phyloP scores from a whole-genome alignment of 1,140 invertebrate genomes.

The Eupeodes corollae region DNA sequence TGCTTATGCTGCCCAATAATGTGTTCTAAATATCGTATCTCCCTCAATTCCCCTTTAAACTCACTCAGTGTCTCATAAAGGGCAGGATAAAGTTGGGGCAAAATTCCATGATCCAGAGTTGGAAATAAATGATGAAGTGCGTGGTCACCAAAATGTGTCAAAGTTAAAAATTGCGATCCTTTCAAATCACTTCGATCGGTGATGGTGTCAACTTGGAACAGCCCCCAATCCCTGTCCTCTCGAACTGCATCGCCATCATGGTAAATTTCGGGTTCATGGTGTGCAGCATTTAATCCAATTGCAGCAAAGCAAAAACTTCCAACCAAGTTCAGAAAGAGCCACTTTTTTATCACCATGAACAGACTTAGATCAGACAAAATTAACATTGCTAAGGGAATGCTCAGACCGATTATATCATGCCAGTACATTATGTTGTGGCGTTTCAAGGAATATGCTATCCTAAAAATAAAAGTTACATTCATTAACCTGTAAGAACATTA shows the following conservation, averaged over 20 bases:
- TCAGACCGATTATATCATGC: slow-evolving; percentile 40
- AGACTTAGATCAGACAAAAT: slow-evolving; percentile 20
- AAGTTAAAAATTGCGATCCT: slow-evolving; percentile 50
- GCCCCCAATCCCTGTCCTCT: slow-evolving; percentile 60
- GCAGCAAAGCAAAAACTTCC: slow-evolving; percentile 51
- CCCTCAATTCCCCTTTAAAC: slow-evolving; percentile 48
- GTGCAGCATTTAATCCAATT: slow-evolving; percentile 63
- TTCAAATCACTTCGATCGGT: slow-evolving; percentile 61
- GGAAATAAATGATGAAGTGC: slow-evolving; percentile 71
- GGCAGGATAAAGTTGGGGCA: slow-evolving; percentile 52
- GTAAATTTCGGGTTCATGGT: slow-evolving; percentile 74
- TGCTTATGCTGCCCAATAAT: slow-evolving; percentile 58
- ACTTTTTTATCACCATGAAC: slow-evolving; percentile 38
- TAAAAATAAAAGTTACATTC: too few species aligned
- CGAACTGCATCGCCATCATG: slow-evolving; percentile 66
- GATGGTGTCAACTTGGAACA: slow-evolving; percentile 63
- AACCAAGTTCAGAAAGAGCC: slow-evolving; percentile 46
- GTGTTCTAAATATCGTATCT: slow-evolving; percentile 47
- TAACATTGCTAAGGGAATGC: slow-evolving; percentile 43
- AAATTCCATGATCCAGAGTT: slow-evolving; percentile 61
- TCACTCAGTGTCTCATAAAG: slow-evolving; percentile 57
- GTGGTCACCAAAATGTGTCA: slow-evolving; percentile 68
- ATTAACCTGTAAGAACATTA: too few species aligned
- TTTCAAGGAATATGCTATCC: slow-evolving; percentile 25
- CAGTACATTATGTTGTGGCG: slow-evolving; percentile 29